Conservation (phyloP, 2,797 vertebrate species). For the Okamejei kenojei region DNA sequence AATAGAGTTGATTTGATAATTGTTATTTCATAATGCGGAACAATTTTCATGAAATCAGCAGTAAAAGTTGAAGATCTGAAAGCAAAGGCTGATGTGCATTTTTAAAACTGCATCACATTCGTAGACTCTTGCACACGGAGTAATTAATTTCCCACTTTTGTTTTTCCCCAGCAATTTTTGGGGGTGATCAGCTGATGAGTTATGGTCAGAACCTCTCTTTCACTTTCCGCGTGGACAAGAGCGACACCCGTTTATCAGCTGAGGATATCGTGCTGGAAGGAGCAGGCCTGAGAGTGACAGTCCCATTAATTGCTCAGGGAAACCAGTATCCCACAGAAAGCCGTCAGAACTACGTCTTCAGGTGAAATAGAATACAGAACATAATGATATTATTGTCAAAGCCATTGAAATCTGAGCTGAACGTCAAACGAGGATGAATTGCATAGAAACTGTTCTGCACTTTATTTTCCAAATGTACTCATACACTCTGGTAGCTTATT, state of each 20-base stretch:
- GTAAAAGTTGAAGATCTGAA: background rate
- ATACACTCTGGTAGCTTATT: background rate
- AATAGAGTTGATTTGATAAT: background rate
- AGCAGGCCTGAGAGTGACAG: constrained; percentile 69
- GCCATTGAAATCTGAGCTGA: background rate
- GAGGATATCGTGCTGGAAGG: constrained; percentile 92
- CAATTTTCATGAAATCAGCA: background rate
- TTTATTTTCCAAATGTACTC: background rate
- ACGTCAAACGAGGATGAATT: background rate
- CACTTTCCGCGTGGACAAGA: constrained; percentile 77
- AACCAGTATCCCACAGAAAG: constrained; percentile 85
- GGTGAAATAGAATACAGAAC: constrained; percentile 54
- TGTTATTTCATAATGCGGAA: background rate
- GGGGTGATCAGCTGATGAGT: constrained; percentile 84
- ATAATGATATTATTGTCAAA: background rate
- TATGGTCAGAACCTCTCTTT: constrained; percentile 89
- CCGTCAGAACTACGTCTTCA: constrained; percentile 73
- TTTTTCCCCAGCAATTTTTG: constrained; percentile 70
- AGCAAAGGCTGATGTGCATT: background rate
- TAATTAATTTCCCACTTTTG: constrained; percentile 38
- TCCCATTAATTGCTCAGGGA: constrained; percentile 90
- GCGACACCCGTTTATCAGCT: constrained; percentile 81
- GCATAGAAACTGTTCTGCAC: background rate
- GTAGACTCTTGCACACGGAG: background rate
- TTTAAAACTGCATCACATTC: no score